Percentiles rank a stretch among this genome's conserved stretches.
phyloP scores from a whole-genome alignment of 2,888 invertebrate species.

The Julus scandinavius region DNA sequence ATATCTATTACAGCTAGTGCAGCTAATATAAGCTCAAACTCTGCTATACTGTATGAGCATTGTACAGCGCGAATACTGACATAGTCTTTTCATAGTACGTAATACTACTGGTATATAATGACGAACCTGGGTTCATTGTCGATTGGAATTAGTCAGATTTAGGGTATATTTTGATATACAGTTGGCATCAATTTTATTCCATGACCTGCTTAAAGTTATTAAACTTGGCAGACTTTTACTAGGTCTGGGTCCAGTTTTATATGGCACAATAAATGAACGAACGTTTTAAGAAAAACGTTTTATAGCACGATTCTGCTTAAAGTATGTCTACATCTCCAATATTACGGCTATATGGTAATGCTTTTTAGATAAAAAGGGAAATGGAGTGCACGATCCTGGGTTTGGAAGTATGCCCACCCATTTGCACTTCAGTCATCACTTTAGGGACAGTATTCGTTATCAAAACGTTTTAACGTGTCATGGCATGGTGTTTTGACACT shows the following conservation, averaged over 20 bases:
- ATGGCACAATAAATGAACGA: not conserved
- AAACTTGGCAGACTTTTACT: not conserved
- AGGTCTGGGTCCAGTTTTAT: not conserved
- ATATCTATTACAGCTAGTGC: too few relatives aligned
- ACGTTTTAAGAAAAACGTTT: not conserved
- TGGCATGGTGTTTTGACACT: slow-evolving; percentile 25
- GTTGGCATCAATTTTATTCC: not conserved
- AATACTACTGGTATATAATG: too few relatives aligned
- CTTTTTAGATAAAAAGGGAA: slow-evolving; percentile 1
- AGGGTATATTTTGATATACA: too few relatives aligned
- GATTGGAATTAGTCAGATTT: too few relatives aligned
- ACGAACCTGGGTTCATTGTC: too few relatives aligned
- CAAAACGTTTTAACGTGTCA: not conserved
- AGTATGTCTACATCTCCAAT: not conserved
- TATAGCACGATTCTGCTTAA: not conserved
- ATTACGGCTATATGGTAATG: not conserved
- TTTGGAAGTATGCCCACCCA: not conserved
- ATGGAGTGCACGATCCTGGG: not conserved
- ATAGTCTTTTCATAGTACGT: too few relatives aligned
- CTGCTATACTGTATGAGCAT: too few relatives aligned
- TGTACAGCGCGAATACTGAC: too few relatives aligned
- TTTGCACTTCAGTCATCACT: slow-evolving; percentile 31
- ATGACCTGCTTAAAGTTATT: not conserved
- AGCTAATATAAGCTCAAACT: too few relatives aligned
- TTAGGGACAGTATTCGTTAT: slow-evolving; percentile 14